Base-by-base conservation (phyloP, 1,140 invertebrate genomes). In the Zophobas atratus region DNA sequence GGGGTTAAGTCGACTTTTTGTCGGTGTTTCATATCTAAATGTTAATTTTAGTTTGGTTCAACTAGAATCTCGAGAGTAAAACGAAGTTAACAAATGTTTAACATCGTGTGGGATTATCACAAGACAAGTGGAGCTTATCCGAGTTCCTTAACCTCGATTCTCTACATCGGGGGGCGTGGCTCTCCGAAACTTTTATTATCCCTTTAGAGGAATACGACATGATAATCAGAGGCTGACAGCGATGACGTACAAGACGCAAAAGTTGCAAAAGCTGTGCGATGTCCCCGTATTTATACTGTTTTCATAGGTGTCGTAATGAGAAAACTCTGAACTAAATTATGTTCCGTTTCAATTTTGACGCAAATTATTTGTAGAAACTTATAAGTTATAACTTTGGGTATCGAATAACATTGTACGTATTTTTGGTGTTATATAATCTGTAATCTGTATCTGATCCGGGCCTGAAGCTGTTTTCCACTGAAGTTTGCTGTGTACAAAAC, bases 11-110 rank as follows among this genome's bases (percentile, higher is more conserved):
- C 38, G 60, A 41, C 2, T 67, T 67, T 67, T 67, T 60, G 56
- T 33, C 39, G 39, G 38, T 36, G 38, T 67, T 67, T 43, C 60
- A 67, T 67, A 67, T 67, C 60, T 43, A 67, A 67, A 67, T 67
- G 60, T 67, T 67, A 67, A 67, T 67, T 67, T 67, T 67, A 67
- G 41, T 67, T 67, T 67, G 43, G 60, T 67, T 67, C 8, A 67
- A 63, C 57, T 63, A 39, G 6, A 63, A 39, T 63, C 57, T 63
- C 57, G 35, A n/a, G 57, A 48, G 60, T 33, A 67, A 67, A 43
- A 67, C 60, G 60, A 43, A 67, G 60, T 67, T 67, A 67, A 67
- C 60, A 67, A 67, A 67, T 67, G 60, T 67, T 67, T 67, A 46
- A 67, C 60, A 67, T 67, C 60, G 60, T 43, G 39, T 67, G 60